Base-by-base conservation (phyloP, 2,888 invertebrate species). In the Empis stercorea region DNA sequence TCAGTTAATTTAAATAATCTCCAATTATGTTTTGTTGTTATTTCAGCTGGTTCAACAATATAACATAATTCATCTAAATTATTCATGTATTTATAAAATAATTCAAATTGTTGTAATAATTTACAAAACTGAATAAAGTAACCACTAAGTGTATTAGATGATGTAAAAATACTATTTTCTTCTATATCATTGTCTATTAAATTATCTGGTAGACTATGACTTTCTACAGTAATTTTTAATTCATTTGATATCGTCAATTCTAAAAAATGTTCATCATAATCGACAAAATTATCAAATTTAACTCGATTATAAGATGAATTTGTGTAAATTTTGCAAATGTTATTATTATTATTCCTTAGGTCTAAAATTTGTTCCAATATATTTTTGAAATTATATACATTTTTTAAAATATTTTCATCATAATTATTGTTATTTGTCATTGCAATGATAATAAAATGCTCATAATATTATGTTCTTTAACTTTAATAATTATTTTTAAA, bases 1-100 rank as follows among this genome's bases (percentile, higher is more conserved):
- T 67, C 61, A 27, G 57, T 64, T 6, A 68, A 48, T 14, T 66
- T 59, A 51, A 68, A 61, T 10, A 68, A 57, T 9, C 68, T 60
- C 49, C 56, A 58, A 41, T 61, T 64, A 37, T 60, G 52, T 32
- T 66, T 68, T 4, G 60, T 62, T 14, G 56, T 60, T 2, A 65
- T 59, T 4, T 42, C 48, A 20, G 44, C 3, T 1, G 68, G 68
- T 46, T 68, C 63, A 32, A 67, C 58, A 1, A 69, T 65, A 52
- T 62, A 59, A 30, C 68, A 68, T 13, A 68, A 49, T 30, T 67
- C 65, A 52, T 68, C 68, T 11, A 68, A 65, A 36, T 61, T 60
- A 7, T 55, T 48, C 36, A 57, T 32, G 42, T 62, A 59, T 2
- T 57, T 57, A 48, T 69, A 68, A 45, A 68, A 68, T 0, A 61